Evolutionary conservation across 2,888 invertebrate genomes (phyloP).

Genomic region (Arctia plantaginis): DNA sequence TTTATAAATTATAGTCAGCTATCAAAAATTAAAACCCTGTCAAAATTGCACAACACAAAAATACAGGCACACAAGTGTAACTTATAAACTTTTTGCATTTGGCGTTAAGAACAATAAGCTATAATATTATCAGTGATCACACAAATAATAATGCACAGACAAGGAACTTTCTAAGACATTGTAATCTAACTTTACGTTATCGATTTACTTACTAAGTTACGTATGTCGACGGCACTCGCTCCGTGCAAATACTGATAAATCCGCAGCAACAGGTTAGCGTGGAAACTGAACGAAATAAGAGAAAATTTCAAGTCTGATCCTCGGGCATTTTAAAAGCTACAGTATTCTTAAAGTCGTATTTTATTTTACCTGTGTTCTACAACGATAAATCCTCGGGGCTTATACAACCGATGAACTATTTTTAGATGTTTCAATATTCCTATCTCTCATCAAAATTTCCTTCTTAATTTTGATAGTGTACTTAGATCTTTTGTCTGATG

Average conservation of each 20-base stretch:
- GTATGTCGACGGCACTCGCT: constrained; percentile 2
- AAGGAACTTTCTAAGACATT: not conserved
- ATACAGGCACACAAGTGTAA: too few species aligned
- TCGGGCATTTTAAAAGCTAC: not conserved
- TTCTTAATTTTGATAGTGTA: not conserved
- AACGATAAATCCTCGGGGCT: not conserved
- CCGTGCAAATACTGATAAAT: constrained; percentile 18
- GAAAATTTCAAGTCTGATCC: not conserved
- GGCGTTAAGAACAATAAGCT: not conserved
- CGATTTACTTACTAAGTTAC: constrained; percentile 13
- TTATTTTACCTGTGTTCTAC: not conserved
- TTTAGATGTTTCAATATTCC: not conserved
- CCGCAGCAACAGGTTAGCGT: constrained; percentile 14
- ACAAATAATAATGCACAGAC: not conserved
- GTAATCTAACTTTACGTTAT: constrained; percentile 14
- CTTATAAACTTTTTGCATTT: too few species aligned
- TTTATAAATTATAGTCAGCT: too few species aligned
- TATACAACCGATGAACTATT: not conserved
- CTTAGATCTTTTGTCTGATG: too few species aligned
- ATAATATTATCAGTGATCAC: not conserved
- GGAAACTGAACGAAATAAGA: not conserved
- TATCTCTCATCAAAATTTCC: not conserved
- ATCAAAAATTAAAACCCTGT: too few species aligned
- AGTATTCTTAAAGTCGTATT: not conserved
- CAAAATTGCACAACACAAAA: too few species aligned